Conservation (phyloP, 2,888 invertebrate genomes). For the Theretra japonica region DNA sequence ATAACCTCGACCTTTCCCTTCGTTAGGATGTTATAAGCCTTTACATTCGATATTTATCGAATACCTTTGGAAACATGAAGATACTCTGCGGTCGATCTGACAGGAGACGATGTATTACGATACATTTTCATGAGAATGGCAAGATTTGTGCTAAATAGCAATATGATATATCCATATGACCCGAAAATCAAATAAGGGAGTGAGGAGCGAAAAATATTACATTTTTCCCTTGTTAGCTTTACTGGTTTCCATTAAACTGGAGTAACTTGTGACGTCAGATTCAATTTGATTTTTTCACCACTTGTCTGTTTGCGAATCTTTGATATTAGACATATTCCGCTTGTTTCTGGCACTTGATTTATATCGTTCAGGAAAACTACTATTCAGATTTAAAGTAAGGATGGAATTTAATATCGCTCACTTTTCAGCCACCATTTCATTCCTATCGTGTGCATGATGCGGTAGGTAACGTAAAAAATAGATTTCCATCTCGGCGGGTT, state of each 20-base stretch:
- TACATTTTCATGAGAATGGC: not conserved
- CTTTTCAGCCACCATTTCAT: too few species aligned
- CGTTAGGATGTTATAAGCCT: not conserved
- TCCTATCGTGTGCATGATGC: too few species aligned
- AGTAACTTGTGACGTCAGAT: not conserved
- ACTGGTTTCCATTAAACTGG: constrained; percentile 6
- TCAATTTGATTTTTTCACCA: not conserved
- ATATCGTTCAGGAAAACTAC: not conserved
- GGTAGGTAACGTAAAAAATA: too few species aligned
- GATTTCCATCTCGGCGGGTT: too few species aligned
- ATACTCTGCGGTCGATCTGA: not conserved
- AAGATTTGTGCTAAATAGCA: not conserved
- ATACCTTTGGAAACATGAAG: not conserved
- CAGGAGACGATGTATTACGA: not conserved
- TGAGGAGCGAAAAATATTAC: constrained; percentile 7
- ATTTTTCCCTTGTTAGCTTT: constrained; percentile 6
- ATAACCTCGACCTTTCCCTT: constrained; percentile 8
- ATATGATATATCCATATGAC: not conserved
- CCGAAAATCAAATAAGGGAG: not conserved
- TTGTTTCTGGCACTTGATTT: not conserved
- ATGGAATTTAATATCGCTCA: too few species aligned
- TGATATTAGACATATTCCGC: not conserved
- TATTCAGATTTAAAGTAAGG: too few species aligned
- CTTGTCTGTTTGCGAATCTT: not conserved
- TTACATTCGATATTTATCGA: not conserved